Conservation (phyloP, 2,888 invertebrate species). For the Lathronympha strigana region DNA sequence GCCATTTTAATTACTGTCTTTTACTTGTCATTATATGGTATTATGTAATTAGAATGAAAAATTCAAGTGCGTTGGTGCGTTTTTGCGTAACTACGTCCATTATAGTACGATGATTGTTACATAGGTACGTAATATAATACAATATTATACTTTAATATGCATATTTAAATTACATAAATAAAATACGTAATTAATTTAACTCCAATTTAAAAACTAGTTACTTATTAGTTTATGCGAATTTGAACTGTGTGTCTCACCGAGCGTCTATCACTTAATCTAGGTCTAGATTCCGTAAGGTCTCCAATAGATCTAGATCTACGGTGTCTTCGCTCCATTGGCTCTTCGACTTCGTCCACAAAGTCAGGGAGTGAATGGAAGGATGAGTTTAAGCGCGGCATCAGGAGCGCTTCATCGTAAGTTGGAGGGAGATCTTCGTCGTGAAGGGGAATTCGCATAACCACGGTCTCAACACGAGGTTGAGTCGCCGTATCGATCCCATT, state of each 20-base stretch:
- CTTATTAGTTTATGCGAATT: conserved; percentile 56
- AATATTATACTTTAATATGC: not conserved
- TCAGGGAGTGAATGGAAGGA: conserved; percentile 85
- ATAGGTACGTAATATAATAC: too few species aligned
- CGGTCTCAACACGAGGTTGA: conserved; percentile 62
- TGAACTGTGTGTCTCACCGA: conserved; percentile 73
- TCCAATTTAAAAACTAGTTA: not conserved
- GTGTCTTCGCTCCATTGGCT: conserved; percentile 54
- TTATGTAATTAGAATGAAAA: too few species aligned
- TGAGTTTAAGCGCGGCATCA: conserved; percentile 87
- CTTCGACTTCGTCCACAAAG: conserved; percentile 71
- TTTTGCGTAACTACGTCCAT: too few species aligned
- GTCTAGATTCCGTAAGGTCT: conserved; percentile 70
- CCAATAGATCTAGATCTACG: conserved; percentile 78
- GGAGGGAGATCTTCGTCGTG: conserved; percentile 83
- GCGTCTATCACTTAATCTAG: conserved; percentile 66
- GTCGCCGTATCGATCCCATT: conserved; percentile 61
- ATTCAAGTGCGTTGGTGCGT: too few species aligned
- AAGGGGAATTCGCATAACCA: conserved; percentile 67
- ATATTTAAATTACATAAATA: not conserved
- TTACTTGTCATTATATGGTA: not conserved
- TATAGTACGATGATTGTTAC: too few species aligned
- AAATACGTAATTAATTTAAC: not conserved
- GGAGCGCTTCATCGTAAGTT: conserved; percentile 89
- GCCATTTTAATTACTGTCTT: too few species aligned